These are phyloP conservation scores for Bombus terrestris DNA, from an alignment of 1,140 invertebrate species.

Conservation along the genomic window DNA sequence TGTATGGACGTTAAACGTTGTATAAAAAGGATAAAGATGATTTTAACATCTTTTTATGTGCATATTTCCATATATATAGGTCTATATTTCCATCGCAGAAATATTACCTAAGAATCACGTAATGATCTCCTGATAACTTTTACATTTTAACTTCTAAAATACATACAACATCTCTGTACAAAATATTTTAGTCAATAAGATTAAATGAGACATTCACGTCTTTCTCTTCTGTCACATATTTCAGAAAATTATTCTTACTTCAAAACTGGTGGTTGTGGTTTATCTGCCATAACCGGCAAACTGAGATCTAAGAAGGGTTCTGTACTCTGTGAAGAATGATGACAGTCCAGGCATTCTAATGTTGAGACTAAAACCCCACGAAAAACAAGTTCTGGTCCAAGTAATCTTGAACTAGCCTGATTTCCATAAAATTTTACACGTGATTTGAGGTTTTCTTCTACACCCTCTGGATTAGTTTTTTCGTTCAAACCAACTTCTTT, in stretches of 20 bases:
- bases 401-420: conserved; percentile 90
- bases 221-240: not conserved
- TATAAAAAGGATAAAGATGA: too few relatives aligned
- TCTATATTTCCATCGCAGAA: too few relatives aligned
- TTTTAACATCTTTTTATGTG: too few relatives aligned
- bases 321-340: conserved; percentile 91
- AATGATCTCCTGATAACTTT: not conserved
- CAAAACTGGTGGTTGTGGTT: conserved; percentile 85
- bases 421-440: conserved; percentile 92
- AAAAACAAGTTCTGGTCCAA: conserved; percentile 91
- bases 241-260: conserved; percentile 63
- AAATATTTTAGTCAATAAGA: not conserved
- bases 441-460: conserved; percentile 88
- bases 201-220: not conserved
- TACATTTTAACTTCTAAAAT: not conserved
- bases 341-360: conserved; percentile 94
- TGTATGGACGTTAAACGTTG: too few relatives aligned
- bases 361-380: conserved; percentile 95
- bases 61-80: too few relatives aligned
- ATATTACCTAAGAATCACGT: too few relatives aligned
- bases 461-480: conserved; percentile 86
- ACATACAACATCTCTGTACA: not conserved
- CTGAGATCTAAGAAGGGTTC: conserved; percentile 98
- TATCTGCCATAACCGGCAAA: conserved; percentile 91
- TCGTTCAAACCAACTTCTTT: conserved; percentile 87